These are phyloP conservation scores for Epizoanthus stellaris DNA, from an alignment of 92 coral and sea anemone genomes.

Conservation along the genomic window DNA sequence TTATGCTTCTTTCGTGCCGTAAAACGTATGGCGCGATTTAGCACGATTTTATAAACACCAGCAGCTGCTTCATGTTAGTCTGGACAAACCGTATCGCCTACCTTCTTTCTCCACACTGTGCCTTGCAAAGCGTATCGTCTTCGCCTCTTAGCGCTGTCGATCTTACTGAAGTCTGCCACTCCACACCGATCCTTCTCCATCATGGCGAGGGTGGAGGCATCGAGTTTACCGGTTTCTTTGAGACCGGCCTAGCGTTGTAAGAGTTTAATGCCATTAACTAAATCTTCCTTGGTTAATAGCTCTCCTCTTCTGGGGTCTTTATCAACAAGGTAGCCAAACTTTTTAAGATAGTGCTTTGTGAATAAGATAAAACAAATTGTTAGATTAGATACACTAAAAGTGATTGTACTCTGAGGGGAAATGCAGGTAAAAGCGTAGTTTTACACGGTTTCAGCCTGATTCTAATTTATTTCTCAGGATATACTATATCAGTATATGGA, in stretches of 20 bases:
- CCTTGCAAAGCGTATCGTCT: conserved; percentile 50
- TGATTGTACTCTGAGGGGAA: no score
- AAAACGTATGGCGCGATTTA: not conserved
- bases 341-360: conserved; percentile 22
- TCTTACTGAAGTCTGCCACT: conserved; percentile 51
- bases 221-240: conserved; percentile 34
- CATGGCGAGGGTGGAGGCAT: conserved; percentile 28
- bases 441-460: no score
- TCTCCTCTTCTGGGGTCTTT: conserved; percentile 37
- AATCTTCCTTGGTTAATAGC: conserved; percentile 18
- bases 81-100: not conserved
- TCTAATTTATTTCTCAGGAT: no score
- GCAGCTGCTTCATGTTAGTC: no score
- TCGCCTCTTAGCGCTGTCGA: conserved; percentile 35
- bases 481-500: no score
- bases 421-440: no score
- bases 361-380: not conserved
- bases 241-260: conserved; percentile 46
- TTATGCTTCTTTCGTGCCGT: not conserved
- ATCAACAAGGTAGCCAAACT: conserved; percentile 31
- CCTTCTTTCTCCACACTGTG: conserved; percentile 33
- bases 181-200: conserved; percentile 43
- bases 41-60: not conserved
- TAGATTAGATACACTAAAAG: no score
- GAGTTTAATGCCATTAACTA: conserved; percentile 15